Percentiles rank a stretch among this genome's conserved stretches.
Conservation (phyloP, 2,113 vertebrate species). For the Erythrocercus mccallii region DNA sequence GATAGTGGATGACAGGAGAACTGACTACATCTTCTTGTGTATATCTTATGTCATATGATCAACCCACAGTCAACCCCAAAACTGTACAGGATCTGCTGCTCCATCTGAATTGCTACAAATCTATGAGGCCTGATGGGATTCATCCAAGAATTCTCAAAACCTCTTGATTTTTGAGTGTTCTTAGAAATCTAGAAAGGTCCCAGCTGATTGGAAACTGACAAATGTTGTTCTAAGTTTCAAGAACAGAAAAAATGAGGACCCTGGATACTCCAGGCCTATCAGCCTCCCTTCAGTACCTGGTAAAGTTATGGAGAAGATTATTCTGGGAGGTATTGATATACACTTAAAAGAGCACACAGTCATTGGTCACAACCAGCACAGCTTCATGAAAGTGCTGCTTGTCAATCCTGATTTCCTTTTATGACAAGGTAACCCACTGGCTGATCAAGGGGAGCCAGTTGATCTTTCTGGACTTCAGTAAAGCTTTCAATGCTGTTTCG, state of each 20-base stretch:
- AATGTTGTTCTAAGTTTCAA: background rate
- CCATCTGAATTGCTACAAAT: background rate
- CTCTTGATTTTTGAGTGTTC: background rate
- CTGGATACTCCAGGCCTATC: background rate
- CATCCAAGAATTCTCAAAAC: background rate
- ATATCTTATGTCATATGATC: background rate
- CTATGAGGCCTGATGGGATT: background rate
- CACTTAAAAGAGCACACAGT: background rate
- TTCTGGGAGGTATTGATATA: background rate
- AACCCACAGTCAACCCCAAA: background rate
- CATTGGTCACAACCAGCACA: background rate
- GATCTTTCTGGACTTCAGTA: background rate
- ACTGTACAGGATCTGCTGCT: background rate
- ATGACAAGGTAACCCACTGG: background rate
- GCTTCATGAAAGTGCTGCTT: background rate
- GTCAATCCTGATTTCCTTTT: background rate
- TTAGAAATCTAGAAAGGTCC: background rate
- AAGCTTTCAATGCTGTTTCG: background rate
- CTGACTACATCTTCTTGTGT: background rate
- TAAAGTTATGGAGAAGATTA: background rate
- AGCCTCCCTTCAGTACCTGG: background rate
- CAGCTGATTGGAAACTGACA: background rate
- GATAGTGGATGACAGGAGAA: background rate
- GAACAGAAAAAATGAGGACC: background rate
- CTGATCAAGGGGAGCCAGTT: background rate